Base-by-base conservation (phyloP, 2,888 invertebrate species). In the Hymenopus coronatus region DNA sequence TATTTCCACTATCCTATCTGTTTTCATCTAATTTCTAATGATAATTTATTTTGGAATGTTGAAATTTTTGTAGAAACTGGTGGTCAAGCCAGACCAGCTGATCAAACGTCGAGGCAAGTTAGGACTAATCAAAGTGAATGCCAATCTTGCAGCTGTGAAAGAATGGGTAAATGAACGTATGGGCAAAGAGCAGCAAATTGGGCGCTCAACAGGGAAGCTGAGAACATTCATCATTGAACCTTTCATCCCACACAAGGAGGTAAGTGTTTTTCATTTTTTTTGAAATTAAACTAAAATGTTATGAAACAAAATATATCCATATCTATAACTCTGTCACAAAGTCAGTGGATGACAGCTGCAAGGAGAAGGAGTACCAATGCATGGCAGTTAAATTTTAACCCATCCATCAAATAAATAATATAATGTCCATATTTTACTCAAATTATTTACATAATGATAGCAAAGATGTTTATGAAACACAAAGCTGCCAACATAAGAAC, bases 41-140 rank as follows among this genome's bases (percentile, higher is more conserved):
- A 30, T 15, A 84, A 40, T 89, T 89, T 84, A 70, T n/a, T 89
- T 84, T 88, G 82, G 40, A 88, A 88, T 89, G 82, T 90, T 88
- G 90, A 90, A 54, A 81, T 27, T 2, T 25, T 93, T 93, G 70
- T 94, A 97, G 97, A 96, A 97, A 94, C 94, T 99, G 91, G 99
- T 99, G 6, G 99, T 98, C n/a, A 99, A 99, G 93, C 99, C 99
- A 0, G 99, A 99, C 94, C 99, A 99, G 94, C 94, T 99, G 93
- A 99, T 99, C 93, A 99, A 99, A 93, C 95, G 99, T 46, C 96
- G 99, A 89, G 99, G 99, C 89, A 99, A 99, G 94, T 95, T 99
- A 89, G 99, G 99, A 0, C 94, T 99, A 88, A 99, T 99, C 91
- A 98, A 98, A 91, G 98, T 99, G 9, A 99, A 99, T 93, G 97